A percentile compares a stretch with the other conserved stretches of the same genome.
Conservation (phyloP, 2,888 invertebrate genomes). For the Melieria crassipennis region DNA sequence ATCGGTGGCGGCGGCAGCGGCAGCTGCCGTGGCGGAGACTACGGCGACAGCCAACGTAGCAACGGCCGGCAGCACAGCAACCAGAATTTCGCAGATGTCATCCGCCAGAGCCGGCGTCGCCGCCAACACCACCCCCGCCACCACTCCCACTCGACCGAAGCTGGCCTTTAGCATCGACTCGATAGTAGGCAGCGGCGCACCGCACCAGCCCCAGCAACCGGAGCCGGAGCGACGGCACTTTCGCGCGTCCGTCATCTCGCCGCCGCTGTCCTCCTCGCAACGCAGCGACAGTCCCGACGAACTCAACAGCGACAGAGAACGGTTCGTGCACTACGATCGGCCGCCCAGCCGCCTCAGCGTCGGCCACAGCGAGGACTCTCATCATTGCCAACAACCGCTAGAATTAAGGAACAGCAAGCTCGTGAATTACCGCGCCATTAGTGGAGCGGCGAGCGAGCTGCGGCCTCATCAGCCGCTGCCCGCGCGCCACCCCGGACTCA, state of each 20-base stretch:
- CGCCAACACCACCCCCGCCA: constrained; percentile 38
- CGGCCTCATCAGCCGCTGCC: not conserved
- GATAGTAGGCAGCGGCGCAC: constrained; percentile 74
- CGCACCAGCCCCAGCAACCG: constrained; percentile 58
- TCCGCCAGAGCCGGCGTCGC: constrained; percentile 4
- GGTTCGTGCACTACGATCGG: constrained; percentile 18
- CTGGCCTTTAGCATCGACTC: constrained; percentile 96
- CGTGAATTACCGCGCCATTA: constrained; percentile 21
- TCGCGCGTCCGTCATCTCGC: constrained; percentile 49
- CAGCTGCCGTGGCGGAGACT: constrained; percentile 42
- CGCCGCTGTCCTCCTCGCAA: constrained; percentile 45
- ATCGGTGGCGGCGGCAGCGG: constrained; percentile 47
- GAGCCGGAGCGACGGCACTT: constrained; percentile 18
- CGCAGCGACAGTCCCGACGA: constrained; percentile 53
- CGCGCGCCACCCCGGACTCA: constrained; percentile 45
- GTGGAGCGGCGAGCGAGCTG: not conserved
- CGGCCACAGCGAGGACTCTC: constrained; percentile 31
- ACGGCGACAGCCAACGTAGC: constrained; percentile 33
- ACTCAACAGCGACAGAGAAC: constrained; percentile 3
- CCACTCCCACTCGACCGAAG: constrained; percentile 79
- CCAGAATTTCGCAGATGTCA: not conserved
- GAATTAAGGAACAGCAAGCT: constrained; percentile 49
- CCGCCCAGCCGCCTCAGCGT: constrained; percentile 40
- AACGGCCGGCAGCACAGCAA: constrained; percentile 36
- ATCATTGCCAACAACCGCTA: constrained; percentile 46